These are phyloP conservation scores for Hyaena hyaena DNA, from an alignment of 2,113 vertebrate genomes.

Conservation along the genomic window DNA sequence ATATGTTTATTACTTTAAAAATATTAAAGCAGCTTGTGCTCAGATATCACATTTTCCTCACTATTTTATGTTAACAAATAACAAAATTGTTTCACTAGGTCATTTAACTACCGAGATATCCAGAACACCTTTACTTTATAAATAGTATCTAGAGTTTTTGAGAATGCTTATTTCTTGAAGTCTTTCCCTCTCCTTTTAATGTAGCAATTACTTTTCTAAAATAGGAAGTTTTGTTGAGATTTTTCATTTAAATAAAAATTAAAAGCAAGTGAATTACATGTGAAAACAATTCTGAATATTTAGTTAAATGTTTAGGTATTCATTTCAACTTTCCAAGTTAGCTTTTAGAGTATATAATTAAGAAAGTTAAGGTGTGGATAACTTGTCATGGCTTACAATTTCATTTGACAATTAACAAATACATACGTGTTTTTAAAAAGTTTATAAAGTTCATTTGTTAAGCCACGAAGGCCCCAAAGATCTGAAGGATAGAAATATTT, in stretches of 20 bases:
- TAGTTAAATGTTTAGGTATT: constrained; percentile 25
- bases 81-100: constrained; percentile 10
- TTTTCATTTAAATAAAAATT: constrained; percentile 40
- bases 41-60: neutral
- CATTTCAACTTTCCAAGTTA: constrained; percentile 11
- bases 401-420: neutral
- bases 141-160: constrained; percentile 23
- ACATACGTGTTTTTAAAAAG: neutral
- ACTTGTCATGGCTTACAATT: neutral
- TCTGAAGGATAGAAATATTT: neutral
- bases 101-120: neutral
- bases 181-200: neutral
- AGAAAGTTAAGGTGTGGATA: neutral
- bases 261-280: neutral
- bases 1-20: neutral
- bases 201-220: constrained; percentile 2
- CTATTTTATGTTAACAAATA: neutral
- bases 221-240: neutral
- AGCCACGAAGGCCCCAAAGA: neutral
- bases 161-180: constrained; percentile 18
- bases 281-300: neutral
- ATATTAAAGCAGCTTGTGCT: neutral
- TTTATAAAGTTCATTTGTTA: neutral
- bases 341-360: neutral
- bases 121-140: neutral